Evolutionary conservation across 2,113 vertebrate genomes (phyloP).

Genomic region (Gallinago undulata): DNA sequence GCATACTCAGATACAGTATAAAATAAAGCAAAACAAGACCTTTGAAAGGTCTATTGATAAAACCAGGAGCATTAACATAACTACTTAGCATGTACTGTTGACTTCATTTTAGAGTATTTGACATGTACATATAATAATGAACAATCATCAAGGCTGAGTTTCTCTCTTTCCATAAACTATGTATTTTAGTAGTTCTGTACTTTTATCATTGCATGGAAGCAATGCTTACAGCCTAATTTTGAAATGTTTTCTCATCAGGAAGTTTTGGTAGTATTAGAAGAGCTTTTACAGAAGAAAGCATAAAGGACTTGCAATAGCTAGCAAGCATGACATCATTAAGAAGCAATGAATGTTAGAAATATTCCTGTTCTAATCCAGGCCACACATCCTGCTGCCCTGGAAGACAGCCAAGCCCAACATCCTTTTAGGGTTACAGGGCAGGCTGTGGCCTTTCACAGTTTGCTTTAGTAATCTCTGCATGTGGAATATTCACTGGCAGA

Average conservation of each 20-base stretch:
- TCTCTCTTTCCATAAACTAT: not conserved
- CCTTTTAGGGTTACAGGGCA: slow-evolving; percentile 86
- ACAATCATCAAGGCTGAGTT: not conserved
- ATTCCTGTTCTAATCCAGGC: slow-evolving; percentile 71
- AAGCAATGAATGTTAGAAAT: slow-evolving; percentile 72
- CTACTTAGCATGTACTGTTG: not conserved
- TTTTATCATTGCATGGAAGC: not conserved
- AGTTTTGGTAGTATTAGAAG: slow-evolving; percentile 56
- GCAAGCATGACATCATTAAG: slow-evolving; percentile 75
- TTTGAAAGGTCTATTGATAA: not conserved
- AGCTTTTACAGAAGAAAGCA: slow-evolving; percentile 57
- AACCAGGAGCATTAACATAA: not conserved
- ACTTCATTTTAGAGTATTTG: not conserved
- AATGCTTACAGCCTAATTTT: not conserved
- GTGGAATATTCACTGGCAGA: slow-evolving; percentile 68
- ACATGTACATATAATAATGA: not conserved
- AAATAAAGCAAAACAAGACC: not conserved
- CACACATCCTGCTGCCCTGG: slow-evolving; percentile 81
- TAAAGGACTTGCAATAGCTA: slow-evolving; percentile 57
- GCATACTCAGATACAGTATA: not conserved
- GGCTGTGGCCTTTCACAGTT: slow-evolving; percentile 81
- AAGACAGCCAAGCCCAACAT: slow-evolving; percentile 78
- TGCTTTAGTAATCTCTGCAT: slow-evolving; percentile 73
- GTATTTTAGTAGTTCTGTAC: not conserved
- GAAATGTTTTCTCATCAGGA: slow-evolving; percentile 60